Percentiles rank a stretch among this genome's conserved stretches.
Conservation (phyloP, 53 echinoderm and acorn worm species). For the Antedon mediterranea region DNA sequence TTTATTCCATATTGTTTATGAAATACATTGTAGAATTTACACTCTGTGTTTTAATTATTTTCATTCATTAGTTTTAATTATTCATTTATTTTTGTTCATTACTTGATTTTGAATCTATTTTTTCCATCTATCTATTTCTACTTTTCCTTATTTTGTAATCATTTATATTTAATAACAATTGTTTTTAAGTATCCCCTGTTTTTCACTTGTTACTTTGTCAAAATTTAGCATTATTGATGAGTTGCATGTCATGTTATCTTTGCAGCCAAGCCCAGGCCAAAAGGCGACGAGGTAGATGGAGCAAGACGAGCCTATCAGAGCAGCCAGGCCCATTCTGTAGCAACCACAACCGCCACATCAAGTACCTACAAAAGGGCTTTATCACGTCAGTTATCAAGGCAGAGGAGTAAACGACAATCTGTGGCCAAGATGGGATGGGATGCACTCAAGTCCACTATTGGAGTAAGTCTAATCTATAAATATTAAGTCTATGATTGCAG, state of each 20-base stretch:
- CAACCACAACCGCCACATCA: constrained; percentile 46
- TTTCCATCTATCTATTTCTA: neutral
- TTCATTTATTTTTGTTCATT: neutral
- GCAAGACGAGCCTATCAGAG: constrained; percentile 17
- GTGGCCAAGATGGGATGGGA: constrained; percentile 99
- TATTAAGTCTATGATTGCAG: no score
- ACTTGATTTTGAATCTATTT: neutral
- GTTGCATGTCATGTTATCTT: neutral
- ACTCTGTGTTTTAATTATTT: no score
- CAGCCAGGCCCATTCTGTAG: constrained; percentile 58
- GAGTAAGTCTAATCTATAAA: no score
- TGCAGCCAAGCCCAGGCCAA: constrained; percentile 27
- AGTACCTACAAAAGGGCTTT: constrained; percentile 68
- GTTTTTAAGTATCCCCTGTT: no score
- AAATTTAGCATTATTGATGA: neutral
- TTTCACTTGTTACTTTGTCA: no score
- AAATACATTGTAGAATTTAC: no score
- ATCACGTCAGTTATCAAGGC: constrained; percentile 61
- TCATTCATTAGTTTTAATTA: neutral
- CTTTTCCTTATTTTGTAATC: neutral
- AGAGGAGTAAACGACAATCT: constrained; percentile 80
- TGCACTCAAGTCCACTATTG: constrained; percentile 58
- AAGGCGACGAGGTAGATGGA: constrained; percentile 48
- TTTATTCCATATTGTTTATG: no score
- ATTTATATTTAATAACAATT: no score